phyloP scores from a whole-genome alignment of 2,113 vertebrate species.

The Vulpes ferrilata region DNA sequence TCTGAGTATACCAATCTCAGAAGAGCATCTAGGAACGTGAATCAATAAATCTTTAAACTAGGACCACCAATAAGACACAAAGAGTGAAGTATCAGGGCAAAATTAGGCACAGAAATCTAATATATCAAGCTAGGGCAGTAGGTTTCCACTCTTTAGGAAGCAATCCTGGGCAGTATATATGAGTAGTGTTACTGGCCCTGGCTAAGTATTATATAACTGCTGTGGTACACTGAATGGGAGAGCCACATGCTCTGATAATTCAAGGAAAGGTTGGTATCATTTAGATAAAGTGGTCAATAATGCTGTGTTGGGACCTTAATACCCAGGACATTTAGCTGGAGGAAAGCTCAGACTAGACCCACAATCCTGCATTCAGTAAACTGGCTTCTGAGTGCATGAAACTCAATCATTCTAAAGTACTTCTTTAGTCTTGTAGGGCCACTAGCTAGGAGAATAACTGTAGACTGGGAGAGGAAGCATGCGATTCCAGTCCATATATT shows the following conservation, averaged over 20 bases:
- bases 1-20: background rate
- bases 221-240: background rate
- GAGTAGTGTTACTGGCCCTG: background rate
- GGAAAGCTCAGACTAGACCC: background rate
- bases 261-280: background rate
- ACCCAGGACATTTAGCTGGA: background rate
- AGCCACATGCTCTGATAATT: background rate
- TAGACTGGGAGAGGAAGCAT: background rate
- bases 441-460: background rate
- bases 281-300: background rate
- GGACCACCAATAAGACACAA: background rate
- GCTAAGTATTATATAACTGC: background rate
- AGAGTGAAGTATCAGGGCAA: background rate
- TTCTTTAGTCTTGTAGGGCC: background rate
- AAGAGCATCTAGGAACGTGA: background rate
- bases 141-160: background rate
- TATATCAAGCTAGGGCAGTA: background rate
- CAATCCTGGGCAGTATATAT: background rate
- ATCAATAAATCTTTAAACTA: background rate
- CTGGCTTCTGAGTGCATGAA: background rate
- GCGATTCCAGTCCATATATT: fast-evolving
- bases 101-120: background rate
- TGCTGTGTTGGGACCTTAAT: background rate
- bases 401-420: background rate
- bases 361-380: background rate